Evolutionary conservation across 2,113 vertebrate genomes (phyloP).

Genomic region (Erythrocercus mccallii): DNA sequence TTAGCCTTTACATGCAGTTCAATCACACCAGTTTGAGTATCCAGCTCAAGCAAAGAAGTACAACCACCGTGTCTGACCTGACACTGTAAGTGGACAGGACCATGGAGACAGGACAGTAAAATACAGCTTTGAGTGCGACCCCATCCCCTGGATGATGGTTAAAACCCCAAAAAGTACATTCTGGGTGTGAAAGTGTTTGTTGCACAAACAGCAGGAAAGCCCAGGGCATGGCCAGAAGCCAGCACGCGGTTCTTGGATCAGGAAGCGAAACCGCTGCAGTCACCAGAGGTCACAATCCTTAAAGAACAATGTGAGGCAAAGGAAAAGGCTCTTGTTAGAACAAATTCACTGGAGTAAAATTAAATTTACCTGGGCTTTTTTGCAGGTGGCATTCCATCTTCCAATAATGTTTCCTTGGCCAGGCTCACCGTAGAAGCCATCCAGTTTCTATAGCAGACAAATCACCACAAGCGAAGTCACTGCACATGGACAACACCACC

Average conservation of each 20-base stretch:
- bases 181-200: background rate
- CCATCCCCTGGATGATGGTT: background rate
- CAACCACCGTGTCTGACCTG: accelerated
- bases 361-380: conserved; percentile 89
- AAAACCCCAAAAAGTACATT: accelerated
- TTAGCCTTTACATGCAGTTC: background rate
- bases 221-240: background rate
- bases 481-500: background rate
- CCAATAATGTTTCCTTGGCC: conserved; percentile 77
- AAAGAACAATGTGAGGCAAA: background rate
- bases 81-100: accelerated
- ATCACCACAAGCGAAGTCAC: background rate
- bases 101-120: background rate
- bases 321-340: background rate
- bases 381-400: conserved; percentile 83
- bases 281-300: background rate
- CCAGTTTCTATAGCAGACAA: conserved; percentile 78
- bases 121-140: background rate
- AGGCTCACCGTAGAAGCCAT: conserved; percentile 88
- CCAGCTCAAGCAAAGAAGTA: accelerated
- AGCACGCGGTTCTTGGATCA: background rate
- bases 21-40: background rate
- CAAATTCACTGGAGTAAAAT: background rate
- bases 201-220: background rate
- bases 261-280: accelerated